These are phyloP conservation scores for Perizoma affinitatum DNA, from an alignment of 2,888 invertebrate species.

Conservation along the genomic window DNA sequence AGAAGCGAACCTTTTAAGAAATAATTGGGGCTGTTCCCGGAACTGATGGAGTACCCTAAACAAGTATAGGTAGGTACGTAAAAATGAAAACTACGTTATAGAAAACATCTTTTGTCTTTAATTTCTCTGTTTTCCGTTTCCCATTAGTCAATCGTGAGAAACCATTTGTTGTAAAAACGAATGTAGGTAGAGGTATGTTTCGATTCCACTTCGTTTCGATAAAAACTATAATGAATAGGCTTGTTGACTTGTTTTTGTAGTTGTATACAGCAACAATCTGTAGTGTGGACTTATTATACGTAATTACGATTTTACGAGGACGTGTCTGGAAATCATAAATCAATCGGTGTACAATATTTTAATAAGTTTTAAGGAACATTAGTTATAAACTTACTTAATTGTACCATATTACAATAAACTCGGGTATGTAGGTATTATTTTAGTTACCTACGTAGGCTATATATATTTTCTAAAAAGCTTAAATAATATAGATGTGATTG, in stretches of 20 bases:
- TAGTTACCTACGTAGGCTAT: too few species aligned
- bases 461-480: not conserved
- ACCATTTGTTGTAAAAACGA: constrained; percentile 20
- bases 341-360: not conserved
- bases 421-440: too few species aligned
- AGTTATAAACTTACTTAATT: not conserved
- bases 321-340: constrained; percentile 12
- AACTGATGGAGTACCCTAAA: not conserved
- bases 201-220: constrained; percentile 9
- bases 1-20: too few species aligned
- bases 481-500: constrained; percentile 18
- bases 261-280: constrained; percentile 2
- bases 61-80: not conserved
- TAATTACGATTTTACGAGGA: constrained; percentile 4
- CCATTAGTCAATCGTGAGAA: constrained; percentile 43
- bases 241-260: constrained; percentile 8
- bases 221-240: constrained; percentile 17
- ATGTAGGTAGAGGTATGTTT: constrained; percentile 5
- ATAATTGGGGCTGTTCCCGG: too few species aligned
- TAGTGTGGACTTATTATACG: constrained; percentile 6
- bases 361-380: not conserved
- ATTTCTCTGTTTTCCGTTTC: constrained; percentile 43
- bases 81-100: constrained; percentile 22
- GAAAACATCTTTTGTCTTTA: constrained; percentile 26
- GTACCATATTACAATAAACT: too few species aligned